Evolutionary conservation across 2,888 invertebrate species (phyloP).

Genomic region (Baccha elongata): DNA sequence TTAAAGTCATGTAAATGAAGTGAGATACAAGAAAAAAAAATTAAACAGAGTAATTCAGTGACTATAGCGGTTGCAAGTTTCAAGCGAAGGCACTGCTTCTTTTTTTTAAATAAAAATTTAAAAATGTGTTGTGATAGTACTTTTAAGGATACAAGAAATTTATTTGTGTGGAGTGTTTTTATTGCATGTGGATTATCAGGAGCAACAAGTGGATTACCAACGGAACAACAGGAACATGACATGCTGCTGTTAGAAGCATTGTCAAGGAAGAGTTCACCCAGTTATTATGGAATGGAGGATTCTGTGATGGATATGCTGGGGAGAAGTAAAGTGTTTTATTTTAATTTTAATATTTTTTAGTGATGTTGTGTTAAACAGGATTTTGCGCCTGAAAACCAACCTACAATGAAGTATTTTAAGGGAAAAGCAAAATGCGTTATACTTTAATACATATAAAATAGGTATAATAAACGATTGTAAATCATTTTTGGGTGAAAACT

Average conservation of each 20-base stretch:
- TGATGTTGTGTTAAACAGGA: no score
- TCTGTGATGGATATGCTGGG: conserved; percentile 93
- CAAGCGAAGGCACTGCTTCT: neutral
- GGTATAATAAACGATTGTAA: no score
- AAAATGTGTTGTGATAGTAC: conserved; percentile 49
- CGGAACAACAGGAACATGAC: conserved; percentile 88
- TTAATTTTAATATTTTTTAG: neutral
- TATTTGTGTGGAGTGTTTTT: conserved; percentile 50
- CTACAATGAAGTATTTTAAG: no score
- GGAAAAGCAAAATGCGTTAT: no score
- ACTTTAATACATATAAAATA: no score
- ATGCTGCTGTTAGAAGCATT: conserved; percentile 88
- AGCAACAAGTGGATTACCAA: conserved; percentile 77
- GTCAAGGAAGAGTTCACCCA: conserved; percentile 84
- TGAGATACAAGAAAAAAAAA: no score
- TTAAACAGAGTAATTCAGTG: neutral
- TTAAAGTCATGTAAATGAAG: conserved; percentile 61
- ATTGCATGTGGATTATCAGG: conserved; percentile 33
- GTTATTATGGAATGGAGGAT: conserved; percentile 84
- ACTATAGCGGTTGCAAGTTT: neutral
- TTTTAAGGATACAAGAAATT: conserved; percentile 48
- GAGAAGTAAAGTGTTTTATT: conserved; percentile 85
- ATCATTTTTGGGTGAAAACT: no score
- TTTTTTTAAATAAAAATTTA: neutral
- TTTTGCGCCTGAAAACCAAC: no score